Evolutionary conservation across 1,140 invertebrate species (phyloP).

Genomic region (Cyclargus thomasi): DNA sequence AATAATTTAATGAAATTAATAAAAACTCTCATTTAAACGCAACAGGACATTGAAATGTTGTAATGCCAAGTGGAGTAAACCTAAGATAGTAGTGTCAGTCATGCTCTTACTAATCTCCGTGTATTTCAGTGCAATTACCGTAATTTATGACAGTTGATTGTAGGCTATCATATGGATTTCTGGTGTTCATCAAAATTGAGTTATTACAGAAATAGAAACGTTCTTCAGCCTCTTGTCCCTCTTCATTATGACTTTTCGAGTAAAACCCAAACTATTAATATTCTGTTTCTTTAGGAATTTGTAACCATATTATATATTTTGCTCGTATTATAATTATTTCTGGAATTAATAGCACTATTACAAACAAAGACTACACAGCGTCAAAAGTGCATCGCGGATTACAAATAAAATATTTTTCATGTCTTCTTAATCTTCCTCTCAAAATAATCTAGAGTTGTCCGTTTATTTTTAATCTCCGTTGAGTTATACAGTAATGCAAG

Average conservation of each 20-base stretch:
- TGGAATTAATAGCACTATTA: no score
- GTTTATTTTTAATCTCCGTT: constrained; percentile 14
- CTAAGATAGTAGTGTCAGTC: background rate
- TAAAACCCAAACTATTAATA: no score
- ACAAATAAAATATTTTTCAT: background rate
- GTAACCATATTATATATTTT: no score
- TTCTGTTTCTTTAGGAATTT: no score
- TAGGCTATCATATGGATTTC: background rate
- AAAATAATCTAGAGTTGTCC: background rate
- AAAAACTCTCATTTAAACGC: no score
- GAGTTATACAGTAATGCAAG: constrained; percentile 34
- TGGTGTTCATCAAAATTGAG: background rate
- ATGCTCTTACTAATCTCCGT: background rate
- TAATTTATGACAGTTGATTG: background rate
- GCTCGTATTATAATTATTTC: no score
- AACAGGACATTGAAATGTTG: background rate
- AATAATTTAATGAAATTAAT: no score
- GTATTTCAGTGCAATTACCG: background rate
- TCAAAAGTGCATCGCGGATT: background rate
- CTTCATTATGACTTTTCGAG: no score
- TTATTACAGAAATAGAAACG: background rate
- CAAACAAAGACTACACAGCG: no score
- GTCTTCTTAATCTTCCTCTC: background rate
- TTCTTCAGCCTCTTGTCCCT: no score
- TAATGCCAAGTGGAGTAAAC: background rate